Base-by-base conservation (phyloP, 2,888 invertebrate species). In the Himalopsyche tibetana region DNA sequence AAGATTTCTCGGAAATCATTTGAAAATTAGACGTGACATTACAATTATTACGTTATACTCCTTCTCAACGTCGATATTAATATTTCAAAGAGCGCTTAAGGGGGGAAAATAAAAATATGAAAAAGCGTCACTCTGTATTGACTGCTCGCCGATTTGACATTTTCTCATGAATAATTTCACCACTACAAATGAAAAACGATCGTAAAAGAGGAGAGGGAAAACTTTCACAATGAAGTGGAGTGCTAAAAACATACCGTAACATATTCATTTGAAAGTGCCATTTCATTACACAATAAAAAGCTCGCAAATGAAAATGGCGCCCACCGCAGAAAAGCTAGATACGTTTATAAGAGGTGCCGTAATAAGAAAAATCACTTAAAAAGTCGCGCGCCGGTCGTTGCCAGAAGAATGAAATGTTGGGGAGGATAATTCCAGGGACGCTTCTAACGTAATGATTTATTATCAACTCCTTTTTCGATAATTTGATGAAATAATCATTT, bases 291-390 rank as follows among this genome's bases (percentile, higher is more conserved):
- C 88, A 84, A 86, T 87, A 88, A 88, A 86, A 87, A 86, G 87
- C 84, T 56, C 82, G 51, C 83, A 80, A 83, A 88, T 87, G 87
- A 88, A 86, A 87, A 87, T 84, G 85, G 85, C 84, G 74, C 82
- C 84, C 86, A 80, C 84, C 84, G 82, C 82, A 69, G 81, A 74
- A 69, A 42, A 84, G 81, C 82, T 84, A 87, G 87, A 88, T 88
- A 84, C 87, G 87, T 87, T 88, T 88, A 87, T 87, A 87, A 88
- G 84, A 81, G 88, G 92, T 92, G 93, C 89, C 88, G 93, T 92
- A 93, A 92, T 92, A 93, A 93, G 93, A 92, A 91, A 91, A 91
- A 93, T 92, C 92, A 92, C 93, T 93, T 93, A 92, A 92, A 91
- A 92, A 92, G 91, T 92, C 88, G 88, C 87, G 87, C 87, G 88